Percentiles rank a stretch among this genome's conserved stretches.
These are phyloP conservation scores for Athrips mouffetella DNA, from an alignment of 2,888 invertebrate species.

Conservation along the genomic window DNA sequence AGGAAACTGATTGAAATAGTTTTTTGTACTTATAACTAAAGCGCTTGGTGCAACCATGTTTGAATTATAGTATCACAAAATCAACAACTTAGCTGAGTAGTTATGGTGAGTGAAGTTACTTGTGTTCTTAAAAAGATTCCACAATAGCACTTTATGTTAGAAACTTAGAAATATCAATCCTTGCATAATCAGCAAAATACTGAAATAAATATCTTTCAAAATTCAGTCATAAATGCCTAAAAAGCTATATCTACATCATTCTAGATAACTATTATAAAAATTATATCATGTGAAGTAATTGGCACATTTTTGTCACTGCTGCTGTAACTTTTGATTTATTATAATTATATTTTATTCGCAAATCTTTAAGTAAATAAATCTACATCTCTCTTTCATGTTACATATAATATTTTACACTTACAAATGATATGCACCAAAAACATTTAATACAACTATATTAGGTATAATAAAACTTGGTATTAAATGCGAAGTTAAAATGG, in stretches of 20 bases:
- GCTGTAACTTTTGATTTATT: background rate
- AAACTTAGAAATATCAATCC: background rate
- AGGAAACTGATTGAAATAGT: no score
- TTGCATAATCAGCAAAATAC: constrained; percentile 11
- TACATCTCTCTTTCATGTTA: no score
- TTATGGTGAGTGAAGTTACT: no score
- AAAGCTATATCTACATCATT: background rate
- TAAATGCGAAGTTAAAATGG: background rate
- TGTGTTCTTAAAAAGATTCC: no score
- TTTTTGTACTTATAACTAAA: constrained; percentile 25
- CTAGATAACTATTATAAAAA: constrained; percentile 6
- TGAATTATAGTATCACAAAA: constrained; percentile 22
- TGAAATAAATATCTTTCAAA: constrained; percentile 11
- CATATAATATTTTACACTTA: background rate
- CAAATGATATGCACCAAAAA: background rate
- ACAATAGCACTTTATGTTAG: no score
- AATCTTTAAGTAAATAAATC: no score
- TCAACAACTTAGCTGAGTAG: constrained; percentile 18
- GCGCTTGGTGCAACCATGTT: constrained; percentile 29
- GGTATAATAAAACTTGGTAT: no score
- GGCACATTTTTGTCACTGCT: constrained; percentile 20
- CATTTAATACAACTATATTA: no score
- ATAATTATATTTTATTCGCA: background rate
- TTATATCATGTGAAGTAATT: constrained; percentile 13
- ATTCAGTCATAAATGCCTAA: constrained; percentile 15